Evolutionary conservation across 2,797 vertebrate species (phyloP), one percentile per base, ranked within the genome.

Genomic region (Falco cherrug): DNA sequence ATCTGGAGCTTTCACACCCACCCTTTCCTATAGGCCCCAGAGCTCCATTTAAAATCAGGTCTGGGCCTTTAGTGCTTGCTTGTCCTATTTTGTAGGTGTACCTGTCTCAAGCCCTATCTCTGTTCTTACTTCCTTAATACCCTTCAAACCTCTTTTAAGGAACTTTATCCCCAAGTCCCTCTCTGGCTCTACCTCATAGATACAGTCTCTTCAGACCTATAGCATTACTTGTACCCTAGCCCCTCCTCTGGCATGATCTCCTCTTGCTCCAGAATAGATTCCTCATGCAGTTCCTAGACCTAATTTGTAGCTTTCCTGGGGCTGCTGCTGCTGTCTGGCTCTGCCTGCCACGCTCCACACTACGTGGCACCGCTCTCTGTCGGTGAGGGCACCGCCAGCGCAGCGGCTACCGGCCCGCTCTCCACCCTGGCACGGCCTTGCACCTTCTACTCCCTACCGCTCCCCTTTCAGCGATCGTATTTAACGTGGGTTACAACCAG

Each of bases 351-450:
- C 0, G 10, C 11, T 16, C n/a, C 10, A 21, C 16, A 43, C 33
- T 14, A 1, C 0, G 10, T 0, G 6, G 20, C 12, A 15, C 41
- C 6, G 39, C 2, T 12, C 20, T 1, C 45, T 7, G 21, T 0
- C 4, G 50, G 15, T 0, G 29, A 59, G 14, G 53, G 1, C 6
- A 1, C 31, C 6, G 5, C 18, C 13, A 7, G 33, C 19, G 0
- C 41, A 1, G 16, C 6, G 7, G 26, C 43, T 7, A 7, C 29
- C 4, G 0, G 13, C 9, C 1, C 7, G 10, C 1, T 11, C 13
- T 15, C 6, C 39, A 28, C 14, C 6, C 6, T 0, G 5, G 4
- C 6, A 7, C 17, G 41, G 3, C 45, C 31, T 6, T 8, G 10
- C 6, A 41, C 22, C 21, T 60, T 57, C 73, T 18, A 39, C 60